Percentiles rank a stretch among this genome's conserved stretches.
Evolutionary conservation across 2,113 vertebrate species (phyloP).

Genomic region (Otis tarda): DNA sequence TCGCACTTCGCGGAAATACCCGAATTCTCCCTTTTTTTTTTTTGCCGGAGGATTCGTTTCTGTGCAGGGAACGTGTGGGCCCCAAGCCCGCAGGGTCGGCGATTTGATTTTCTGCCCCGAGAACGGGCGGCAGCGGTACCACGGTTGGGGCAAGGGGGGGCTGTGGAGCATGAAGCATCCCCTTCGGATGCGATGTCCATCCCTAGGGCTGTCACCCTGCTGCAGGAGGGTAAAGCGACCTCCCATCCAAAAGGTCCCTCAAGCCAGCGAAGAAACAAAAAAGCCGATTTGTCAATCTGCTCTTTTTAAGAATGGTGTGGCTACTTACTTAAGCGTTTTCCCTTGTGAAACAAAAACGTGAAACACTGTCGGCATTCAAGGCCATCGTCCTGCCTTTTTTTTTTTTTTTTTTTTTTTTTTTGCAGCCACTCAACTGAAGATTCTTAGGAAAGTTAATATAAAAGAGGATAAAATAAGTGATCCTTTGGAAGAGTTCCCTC

Average conservation of each 20-base stretch:
- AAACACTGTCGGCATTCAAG: fast-evolving
- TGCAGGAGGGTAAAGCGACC: not conserved
- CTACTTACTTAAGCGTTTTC: not conserved
- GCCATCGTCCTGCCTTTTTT: not conserved
- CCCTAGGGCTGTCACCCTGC: not conserved
- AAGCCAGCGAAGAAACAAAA: not conserved
- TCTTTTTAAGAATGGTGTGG: not conserved
- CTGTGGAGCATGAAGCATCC: not conserved
- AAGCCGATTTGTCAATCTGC: not conserved
- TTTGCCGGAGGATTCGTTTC: not conserved
- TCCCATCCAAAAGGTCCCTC: not conserved
- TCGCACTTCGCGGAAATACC: not conserved
- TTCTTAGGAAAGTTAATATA: not conserved
- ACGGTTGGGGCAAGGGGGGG: not conserved
- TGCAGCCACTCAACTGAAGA: not conserved
- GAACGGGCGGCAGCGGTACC: not conserved
- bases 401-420: not conserved
- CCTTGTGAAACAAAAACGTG: not conserved
- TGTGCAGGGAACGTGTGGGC: not conserved
- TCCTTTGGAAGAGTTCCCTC: not conserved
- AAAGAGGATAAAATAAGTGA: not conserved
- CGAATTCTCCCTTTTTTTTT: not conserved
- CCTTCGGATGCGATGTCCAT: fast-evolving
- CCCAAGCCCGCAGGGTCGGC: fast-evolving
- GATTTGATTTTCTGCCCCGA: fast-evolving